Evolutionary conservation across 2,113 vertebrate species (phyloP), one percentile per base, ranked within the genome.

Genomic region (Andinoacara biseriatus): DNA sequence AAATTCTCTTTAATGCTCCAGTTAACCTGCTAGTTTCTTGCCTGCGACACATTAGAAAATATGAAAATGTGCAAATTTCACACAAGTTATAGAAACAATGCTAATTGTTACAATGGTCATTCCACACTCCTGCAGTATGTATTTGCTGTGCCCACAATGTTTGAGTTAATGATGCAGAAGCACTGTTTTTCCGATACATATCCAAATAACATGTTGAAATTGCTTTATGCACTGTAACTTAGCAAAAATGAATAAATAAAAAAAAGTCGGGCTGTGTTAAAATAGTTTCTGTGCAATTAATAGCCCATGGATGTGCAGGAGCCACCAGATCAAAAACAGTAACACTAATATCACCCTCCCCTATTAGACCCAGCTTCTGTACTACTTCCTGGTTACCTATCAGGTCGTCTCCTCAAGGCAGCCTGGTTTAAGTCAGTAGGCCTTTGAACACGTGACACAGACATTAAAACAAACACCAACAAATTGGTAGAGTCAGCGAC

Each of bases 361-460:
- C 80, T 49, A n/a, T 78, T 78, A 59, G 9, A 43, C 56, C 61
- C 22, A 75, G 22, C n/a, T 81, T 84, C 58, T 26, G 20, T 8
- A 22, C 38, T n/a, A n/a, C 58, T 24, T 76, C 46, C 14, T 22
- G 9, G 33, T 76, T 54, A 78, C 33, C 56, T 43, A 49, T 79
- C 57, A 35, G 61, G 58, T 89, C 81, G 57, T 82, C 43, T 74
- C 43, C 85, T 57, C 84, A 84, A 93, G 93, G 90, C 91, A 91
- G 83, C 76, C 89, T 83, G 93, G 89, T 86, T 87, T 85, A 65
- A 82, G 76, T 86, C 62, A 83, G 40, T 82, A 85, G 82, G 57
- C 78, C 62, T 83, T 72, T 86, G 78, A 67, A 86, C 82, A 83
- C 61, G 76, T 22, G 58, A 75, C 62, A 90, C 35, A 86, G 24